Evolutionary conservation across 2,888 invertebrate species (phyloP), one percentile per base, ranked within the genome.

Genomic region (Aleiodes leptofemur): DNA sequence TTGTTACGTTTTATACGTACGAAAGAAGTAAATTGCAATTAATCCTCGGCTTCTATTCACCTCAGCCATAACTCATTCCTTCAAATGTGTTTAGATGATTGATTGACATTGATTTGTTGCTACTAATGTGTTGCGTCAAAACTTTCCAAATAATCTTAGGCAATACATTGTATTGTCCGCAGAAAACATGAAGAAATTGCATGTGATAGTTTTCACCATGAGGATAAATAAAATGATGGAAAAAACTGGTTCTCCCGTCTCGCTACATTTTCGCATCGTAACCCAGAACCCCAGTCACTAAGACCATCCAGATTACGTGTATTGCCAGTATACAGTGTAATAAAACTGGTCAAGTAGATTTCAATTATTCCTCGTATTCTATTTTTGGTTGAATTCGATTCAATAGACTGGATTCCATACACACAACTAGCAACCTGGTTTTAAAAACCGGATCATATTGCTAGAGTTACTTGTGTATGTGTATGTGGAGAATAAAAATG

Each of bases 271-370:
- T 68, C 14, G 77, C 77, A 72, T 77, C 77, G 78, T 81, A 80
- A 82, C 78, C 81, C 79, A 81, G 80, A 81, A 79, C 76, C 78
- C 77, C 74, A 76, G 74, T 77, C 74, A 55, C 69, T 70, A 76
- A 61, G 61, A 75, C 59, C 61, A 61, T 61, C 61, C 61, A 34
- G 38, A 61, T 61, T 61, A 61, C 61, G 38, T 34, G 29, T 34
- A n/a, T 61, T 61, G n/a, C 13, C 31, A 34, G 38, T 6, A 14
- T 6, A 14, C 14, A 5, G 7, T 14, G 38, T 61, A 61, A 61
- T 13, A 38, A 14, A 13, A 34, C 16, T n/a, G 38, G 34, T 56
- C 34, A 61, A 38, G n/a, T 61, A 16, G n/a, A 16, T 56, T 38
- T n/a, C 56, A 69, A 55, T 69, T 13, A 56, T 56, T 56, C 43